Evolutionary conservation across 2,888 invertebrate genomes (phyloP), one percentile per base, ranked within the genome.

Genomic region (Sphinx pinastri): DNA sequence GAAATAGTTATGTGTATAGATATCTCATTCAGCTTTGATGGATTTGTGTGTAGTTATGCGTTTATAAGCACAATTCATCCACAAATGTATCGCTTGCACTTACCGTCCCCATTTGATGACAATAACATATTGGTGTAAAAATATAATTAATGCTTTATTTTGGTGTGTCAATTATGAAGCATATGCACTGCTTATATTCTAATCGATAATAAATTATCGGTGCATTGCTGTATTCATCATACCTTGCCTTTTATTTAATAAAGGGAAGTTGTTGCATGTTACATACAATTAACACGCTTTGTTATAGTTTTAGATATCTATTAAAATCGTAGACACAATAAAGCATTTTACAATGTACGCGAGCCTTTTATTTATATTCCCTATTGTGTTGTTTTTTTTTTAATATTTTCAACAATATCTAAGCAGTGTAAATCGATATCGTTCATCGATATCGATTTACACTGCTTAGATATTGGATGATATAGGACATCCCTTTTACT

Each of bases 221-320:
- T 19, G 25, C 66, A 38, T 67, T 52, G 52, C 52, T 16, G 25
- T 25, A 54, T 7, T n/a, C 16, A 52, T 31, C 67, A 19, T 67
- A 19, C 3, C 12, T 11, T 60, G 45, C 63, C 63, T 63, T 63
- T 49, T 13, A 47, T 63, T 52, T 5, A 31, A 38, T 67, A 25
- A 67, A 51, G n/a, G 67, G 4, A 67, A 25, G 52, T 54, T 67
- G 38, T 67, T 67, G 47, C 63, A 47, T 63, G 63, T 63, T 47
- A 38, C 52, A 52, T 52, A 67, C 52, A n/a, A 52, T 54, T 54
- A 67, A 52, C 49, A 55, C 31, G 63, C 63, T 63, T 71, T 57
- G 25, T 25, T 59, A 68, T 55, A 70, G 67, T 69, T 68, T 70
- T 71, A 57, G 68, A 57, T 47, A 57, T 57, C 12, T 68, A 57